These are phyloP conservation scores for Antennarius striatus DNA, from an alignment of 2,113 vertebrate genomes.

Conservation along the genomic window DNA sequence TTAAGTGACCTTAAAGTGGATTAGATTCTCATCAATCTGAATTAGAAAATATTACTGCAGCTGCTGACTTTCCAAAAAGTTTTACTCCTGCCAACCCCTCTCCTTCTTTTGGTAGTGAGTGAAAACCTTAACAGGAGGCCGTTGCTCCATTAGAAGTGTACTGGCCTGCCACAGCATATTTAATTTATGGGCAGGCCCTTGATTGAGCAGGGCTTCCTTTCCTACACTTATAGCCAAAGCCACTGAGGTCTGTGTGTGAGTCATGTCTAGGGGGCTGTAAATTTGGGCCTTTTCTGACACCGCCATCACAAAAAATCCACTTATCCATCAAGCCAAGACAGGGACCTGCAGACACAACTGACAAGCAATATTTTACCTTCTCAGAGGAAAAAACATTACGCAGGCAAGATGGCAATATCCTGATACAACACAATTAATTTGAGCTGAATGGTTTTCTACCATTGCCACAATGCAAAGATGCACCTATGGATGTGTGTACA, in stretches of 20 bases:
- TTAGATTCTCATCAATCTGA: constrained; percentile 80
- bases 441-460: not conserved
- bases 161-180: constrained; percentile 64
- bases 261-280: constrained; percentile 73
- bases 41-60: constrained; percentile 69
- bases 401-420: not conserved
- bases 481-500: not conserved
- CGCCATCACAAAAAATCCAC: constrained; percentile 67
- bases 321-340: constrained; percentile 68
- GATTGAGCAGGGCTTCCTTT: constrained; percentile 78
- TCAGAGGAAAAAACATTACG: not conserved
- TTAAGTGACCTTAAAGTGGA: constrained; percentile 77
- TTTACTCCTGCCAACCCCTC: constrained; percentile 16
- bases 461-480: not conserved
- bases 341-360: constrained; percentile 42
- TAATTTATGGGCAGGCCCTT: constrained; percentile 80
- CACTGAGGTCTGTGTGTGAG: constrained; percentile 66
- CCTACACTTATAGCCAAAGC: constrained; percentile 65
- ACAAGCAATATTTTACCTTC: constrained; percentile 17
- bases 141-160: constrained; percentile 67
- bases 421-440: constrained; percentile 7
- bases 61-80: constrained; percentile 72
- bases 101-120: constrained; percentile 45
- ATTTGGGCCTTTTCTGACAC: constrained; percentile 70
- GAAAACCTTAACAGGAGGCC: constrained; percentile 68